A percentile compares a stretch with the other conserved stretches of the same genome.
These are phyloP conservation scores for Belgica antarctica DNA, from an alignment of 2,888 invertebrate species.

Conservation along the genomic window DNA sequence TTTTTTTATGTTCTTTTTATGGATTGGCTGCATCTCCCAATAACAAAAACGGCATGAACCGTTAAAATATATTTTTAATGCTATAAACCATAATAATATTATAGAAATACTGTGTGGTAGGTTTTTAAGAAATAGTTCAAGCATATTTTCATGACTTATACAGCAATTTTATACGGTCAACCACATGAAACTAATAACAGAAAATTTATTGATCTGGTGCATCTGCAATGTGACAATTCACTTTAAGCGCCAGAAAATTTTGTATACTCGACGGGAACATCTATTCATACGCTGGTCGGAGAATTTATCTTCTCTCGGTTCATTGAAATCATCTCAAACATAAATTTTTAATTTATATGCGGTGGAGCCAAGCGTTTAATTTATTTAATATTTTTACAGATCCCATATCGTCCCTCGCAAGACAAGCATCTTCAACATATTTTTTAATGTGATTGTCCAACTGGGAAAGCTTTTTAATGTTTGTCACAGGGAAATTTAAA, in stretches of 20 bases:
- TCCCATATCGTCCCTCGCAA: too few relatives aligned
- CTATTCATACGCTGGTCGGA: background rate
- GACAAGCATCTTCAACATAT: too few relatives aligned
- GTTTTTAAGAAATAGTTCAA: background rate
- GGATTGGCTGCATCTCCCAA: background rate
- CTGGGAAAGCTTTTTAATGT: too few relatives aligned
- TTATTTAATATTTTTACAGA: conserved; percentile 22
- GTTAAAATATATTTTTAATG: conserved; percentile 7
- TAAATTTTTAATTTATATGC: conserved; percentile 24
- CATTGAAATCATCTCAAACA: background rate
- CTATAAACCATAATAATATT: background rate
- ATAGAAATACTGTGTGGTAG: conserved; percentile 1
- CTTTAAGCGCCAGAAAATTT: background rate
- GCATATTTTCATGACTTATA: background rate
- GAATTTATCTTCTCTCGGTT: background rate
- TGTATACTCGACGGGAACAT: background rate
- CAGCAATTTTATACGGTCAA: conserved; percentile 16
- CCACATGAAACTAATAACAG: conserved; percentile 37
- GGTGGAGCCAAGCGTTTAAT: background rate
- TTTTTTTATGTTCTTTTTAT: conserved; percentile 18
- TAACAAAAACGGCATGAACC: background rate
- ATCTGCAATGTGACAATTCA: conserved; percentile 39
- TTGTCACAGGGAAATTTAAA: too few relatives aligned
- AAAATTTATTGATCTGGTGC: conserved; percentile 38
- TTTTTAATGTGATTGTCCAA: too few relatives aligned